phyloP scores from a whole-genome alignment of 2,888 invertebrate species.

The Leptopilina drosophilae region DNA sequence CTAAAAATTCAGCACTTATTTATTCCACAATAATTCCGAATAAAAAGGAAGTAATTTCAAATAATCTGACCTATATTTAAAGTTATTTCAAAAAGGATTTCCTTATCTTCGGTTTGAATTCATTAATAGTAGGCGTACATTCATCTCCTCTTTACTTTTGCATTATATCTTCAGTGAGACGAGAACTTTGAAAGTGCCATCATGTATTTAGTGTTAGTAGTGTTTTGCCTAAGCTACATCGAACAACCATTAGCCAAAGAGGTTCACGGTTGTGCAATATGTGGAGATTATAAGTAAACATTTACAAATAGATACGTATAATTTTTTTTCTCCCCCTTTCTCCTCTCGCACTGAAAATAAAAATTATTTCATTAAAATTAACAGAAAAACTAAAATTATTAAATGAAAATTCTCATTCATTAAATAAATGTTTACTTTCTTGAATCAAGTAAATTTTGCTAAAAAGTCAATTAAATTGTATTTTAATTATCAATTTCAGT shows the following conservation, averaged over 20 bases:
- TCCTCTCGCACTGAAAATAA: too few relatives aligned
- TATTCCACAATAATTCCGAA: not conserved
- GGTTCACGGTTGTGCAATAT: constrained; percentile 65
- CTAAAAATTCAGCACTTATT: not conserved
- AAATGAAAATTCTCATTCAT: too few relatives aligned
- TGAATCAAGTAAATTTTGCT: too few relatives aligned
- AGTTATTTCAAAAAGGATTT: not conserved
- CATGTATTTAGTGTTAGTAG: constrained; percentile 63
- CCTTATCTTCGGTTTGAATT: not conserved
- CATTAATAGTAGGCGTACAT: constrained; percentile 16
- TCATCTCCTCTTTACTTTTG: constrained; percentile 45
- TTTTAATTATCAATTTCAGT: too few relatives aligned
- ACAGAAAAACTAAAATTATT: too few relatives aligned
- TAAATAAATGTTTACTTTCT: too few relatives aligned
- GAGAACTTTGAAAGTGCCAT: constrained; percentile 53
- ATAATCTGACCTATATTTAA: not conserved
- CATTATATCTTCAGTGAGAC: constrained; percentile 42
- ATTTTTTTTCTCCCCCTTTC: too few relatives aligned
- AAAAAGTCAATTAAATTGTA: too few relatives aligned
- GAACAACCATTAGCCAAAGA: constrained; percentile 44
- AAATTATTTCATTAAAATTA: too few relatives aligned
- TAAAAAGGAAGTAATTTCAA: not conserved
- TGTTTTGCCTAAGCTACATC: constrained; percentile 50
- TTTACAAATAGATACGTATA: too few relatives aligned
- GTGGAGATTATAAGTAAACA: constrained; percentile 67